Conservation (phyloP, 1,140 invertebrate species). For the Aphidius gifuensis region DNA sequence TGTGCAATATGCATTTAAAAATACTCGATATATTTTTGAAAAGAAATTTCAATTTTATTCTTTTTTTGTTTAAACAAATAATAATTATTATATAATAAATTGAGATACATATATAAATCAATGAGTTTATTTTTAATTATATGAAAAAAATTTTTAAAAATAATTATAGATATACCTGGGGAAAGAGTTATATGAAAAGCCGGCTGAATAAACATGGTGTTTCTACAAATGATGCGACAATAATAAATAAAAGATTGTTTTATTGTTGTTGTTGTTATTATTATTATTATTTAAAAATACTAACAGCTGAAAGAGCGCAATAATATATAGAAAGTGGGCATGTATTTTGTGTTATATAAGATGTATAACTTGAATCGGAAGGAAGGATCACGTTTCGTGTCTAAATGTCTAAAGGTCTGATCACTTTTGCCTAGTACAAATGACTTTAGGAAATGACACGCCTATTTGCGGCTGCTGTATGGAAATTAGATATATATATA, state of each 20-base stretch:
- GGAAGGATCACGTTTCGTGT: slow-evolving; percentile 45
- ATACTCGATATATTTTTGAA: too few relatives aligned
- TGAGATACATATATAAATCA: too few relatives aligned
- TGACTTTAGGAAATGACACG: slow-evolving; percentile 51
- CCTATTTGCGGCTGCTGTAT: slow-evolving; percentile 43
- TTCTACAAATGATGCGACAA: not conserved
- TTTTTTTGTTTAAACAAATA: too few relatives aligned
- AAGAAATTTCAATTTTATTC: too few relatives aligned
- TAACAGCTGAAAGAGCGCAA: slow-evolving; percentile 1
- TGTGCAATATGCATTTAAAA: too few relatives aligned
- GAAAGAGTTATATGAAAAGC: too few relatives aligned
- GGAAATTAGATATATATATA: slow-evolving; percentile 5
- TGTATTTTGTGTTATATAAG: slow-evolving; percentile 31
- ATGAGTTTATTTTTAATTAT: too few relatives aligned
- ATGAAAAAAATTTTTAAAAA: too few relatives aligned
- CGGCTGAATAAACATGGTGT: too few relatives aligned
- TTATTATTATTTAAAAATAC: not conserved
- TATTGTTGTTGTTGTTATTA: not conserved
- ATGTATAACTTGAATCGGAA: slow-evolving; percentile 19
- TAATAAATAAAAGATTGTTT: not conserved
- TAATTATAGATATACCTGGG: too few relatives aligned
- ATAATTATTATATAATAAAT: too few relatives aligned
- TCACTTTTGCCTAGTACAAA: slow-evolving; percentile 41
- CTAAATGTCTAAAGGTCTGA: not conserved
- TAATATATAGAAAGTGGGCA: slow-evolving; percentile 2